These are phyloP conservation scores for Oncorhynchus gorbuscha DNA, from an alignment of 2,113 vertebrate genomes.

Conservation along the genomic window DNA sequence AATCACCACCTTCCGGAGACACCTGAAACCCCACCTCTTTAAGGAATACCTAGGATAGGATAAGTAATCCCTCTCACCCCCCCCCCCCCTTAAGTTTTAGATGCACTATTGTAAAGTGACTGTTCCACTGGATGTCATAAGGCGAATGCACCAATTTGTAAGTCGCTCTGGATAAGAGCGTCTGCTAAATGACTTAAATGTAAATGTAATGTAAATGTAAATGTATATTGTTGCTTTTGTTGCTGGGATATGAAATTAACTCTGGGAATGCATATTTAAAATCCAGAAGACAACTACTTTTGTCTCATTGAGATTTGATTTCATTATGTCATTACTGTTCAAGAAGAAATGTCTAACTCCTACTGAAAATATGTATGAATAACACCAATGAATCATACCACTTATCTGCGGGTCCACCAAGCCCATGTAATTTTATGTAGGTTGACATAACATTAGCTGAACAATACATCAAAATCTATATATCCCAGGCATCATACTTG, in stretches of 20 bases:
- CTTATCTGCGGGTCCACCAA: not conserved
- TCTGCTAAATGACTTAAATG: too few species aligned
- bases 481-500: not conserved
- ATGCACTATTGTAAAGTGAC: too few species aligned
- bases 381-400: not conserved
- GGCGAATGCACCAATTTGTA: too few species aligned
- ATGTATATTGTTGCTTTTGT: constrained; percentile 29
- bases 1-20: too few species aligned
- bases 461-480: not conserved
- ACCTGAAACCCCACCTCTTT: too few species aligned
- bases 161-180: too few species aligned
- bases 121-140: too few species aligned
- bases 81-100: too few species aligned
- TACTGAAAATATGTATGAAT: not conserved
- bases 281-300: not conserved
- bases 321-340: not conserved
- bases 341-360: not conserved
- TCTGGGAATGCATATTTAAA: not conserved
- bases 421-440: not conserved
- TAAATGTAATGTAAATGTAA: too few species aligned
- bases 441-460: not conserved
- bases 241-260: not conserved
- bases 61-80: too few species aligned
- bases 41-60: too few species aligned
- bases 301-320: not conserved